Evolutionary conservation across 2,113 vertebrate species (phyloP).

Genomic region (Charadrius vociferus): DNA sequence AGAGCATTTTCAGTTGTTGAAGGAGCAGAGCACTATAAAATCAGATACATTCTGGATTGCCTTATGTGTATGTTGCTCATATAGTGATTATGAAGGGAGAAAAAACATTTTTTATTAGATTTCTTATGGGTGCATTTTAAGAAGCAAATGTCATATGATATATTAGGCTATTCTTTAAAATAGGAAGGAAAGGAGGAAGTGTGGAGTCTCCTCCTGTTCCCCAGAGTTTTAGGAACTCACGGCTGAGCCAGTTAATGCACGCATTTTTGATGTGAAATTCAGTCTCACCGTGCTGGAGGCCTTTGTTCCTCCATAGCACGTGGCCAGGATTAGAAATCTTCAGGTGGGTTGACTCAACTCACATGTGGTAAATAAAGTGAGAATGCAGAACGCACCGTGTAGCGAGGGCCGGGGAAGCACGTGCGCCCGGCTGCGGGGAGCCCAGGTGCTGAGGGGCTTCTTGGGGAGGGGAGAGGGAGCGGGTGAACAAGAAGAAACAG

Average conservation of each 20-base stretch:
- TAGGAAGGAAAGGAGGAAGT: background rate
- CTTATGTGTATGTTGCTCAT: background rate
- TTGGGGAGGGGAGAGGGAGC: background rate
- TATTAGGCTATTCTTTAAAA: background rate
- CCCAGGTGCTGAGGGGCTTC: background rate
- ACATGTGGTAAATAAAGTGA: background rate
- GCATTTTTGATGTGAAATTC: background rate
- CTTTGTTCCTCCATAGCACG: background rate
- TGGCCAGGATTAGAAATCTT: background rate
- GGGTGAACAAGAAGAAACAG: background rate
- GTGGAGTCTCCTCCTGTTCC: background rate
- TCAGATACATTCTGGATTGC: background rate
- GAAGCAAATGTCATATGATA: background rate
- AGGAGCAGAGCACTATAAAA: background rate
- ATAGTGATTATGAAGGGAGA: background rate
- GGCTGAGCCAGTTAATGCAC: background rate
- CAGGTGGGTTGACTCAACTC: background rate
- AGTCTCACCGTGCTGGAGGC: fast-evolving
- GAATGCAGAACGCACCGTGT: background rate
- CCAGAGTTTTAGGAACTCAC: background rate
- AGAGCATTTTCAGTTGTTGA: background rate
- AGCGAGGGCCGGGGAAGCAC: fast-evolving
- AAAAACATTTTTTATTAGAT: background rate
- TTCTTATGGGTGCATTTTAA: background rate
- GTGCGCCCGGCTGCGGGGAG: fast-evolving